Conservation (phyloP, 2,797 vertebrate genomes). For the Kryptopterus vitreolus region DNA sequence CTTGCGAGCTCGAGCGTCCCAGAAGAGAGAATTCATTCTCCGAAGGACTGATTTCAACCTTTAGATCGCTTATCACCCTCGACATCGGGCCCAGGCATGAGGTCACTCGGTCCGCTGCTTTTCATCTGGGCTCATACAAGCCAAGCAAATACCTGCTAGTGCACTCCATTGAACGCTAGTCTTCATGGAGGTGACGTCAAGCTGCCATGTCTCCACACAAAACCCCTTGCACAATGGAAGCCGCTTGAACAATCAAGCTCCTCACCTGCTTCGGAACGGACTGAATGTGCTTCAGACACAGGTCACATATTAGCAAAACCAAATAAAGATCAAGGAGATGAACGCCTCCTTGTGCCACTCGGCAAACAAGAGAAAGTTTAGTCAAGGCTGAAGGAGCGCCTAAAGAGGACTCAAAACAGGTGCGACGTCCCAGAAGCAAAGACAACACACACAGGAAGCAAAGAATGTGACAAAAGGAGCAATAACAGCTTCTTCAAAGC, state of each 20-base stretch:
- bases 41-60: background rate
- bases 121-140: constrained; percentile 28
- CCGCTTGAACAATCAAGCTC: constrained; percentile 13
- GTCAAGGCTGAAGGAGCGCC: constrained; percentile 64
- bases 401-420: constrained; percentile 70
- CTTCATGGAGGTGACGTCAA: constrained; percentile 26
- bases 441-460: constrained; percentile 73
- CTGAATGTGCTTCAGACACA: constrained; percentile 41
- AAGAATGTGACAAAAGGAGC: constrained; percentile 60
- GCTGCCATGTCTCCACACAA: constrained; percentile 27
- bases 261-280: constrained; percentile 17
- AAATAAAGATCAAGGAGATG: constrained; percentile 47
- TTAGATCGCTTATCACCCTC: constrained; percentile 16
- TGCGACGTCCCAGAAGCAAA: constrained; percentile 68
- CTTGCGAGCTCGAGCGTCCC: constrained; percentile 15
- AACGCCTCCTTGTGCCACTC: constrained; percentile 30
- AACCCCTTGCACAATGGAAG: constrained; percentile 32
- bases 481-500: constrained; percentile 60
- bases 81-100: constrained; percentile 22
- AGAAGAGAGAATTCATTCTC: constrained; percentile 15
- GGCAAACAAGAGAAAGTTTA: constrained; percentile 47
- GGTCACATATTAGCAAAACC: constrained; percentile 49
- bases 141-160: constrained; percentile 22
- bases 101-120: constrained; percentile 28
- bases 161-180: constrained; percentile 15